These are phyloP conservation scores for Andricus grossulariae DNA, from an alignment of 1,140 invertebrate species.

Conservation along the genomic window DNA sequence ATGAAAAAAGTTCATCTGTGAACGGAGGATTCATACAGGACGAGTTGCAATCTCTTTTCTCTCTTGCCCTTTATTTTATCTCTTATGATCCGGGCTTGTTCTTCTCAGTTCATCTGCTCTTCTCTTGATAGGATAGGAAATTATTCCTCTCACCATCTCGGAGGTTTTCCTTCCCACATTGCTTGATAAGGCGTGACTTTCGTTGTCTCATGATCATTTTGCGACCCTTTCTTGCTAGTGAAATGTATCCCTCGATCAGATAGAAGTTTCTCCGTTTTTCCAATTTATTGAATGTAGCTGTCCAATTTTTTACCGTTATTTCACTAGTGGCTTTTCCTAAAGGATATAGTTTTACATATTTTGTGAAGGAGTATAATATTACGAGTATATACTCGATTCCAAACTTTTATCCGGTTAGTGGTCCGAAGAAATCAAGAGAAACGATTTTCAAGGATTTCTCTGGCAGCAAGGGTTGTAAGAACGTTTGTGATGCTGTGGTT, in stretches of 20 bases:
- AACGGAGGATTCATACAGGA: too few species aligned
- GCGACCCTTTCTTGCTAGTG: not conserved
- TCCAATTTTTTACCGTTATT: not conserved
- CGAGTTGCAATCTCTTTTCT: too few species aligned
- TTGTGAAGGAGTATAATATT: slow-evolving; percentile 61
- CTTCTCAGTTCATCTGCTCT: too few species aligned
- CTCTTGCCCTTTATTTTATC: too few species aligned
- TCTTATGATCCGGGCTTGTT: too few species aligned
- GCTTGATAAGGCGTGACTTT: too few species aligned
- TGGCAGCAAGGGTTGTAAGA: not conserved
- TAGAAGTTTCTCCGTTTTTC: not conserved
- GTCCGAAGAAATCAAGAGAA: slow-evolving; percentile 65
- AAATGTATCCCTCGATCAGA: not conserved
- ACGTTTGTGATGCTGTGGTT: not conserved
- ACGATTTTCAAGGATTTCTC: slow-evolving; percentile 55
- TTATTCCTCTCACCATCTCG: too few species aligned
- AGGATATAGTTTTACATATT: slow-evolving; percentile 45
- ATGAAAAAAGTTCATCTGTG: too few species aligned
- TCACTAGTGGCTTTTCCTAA: not conserved
- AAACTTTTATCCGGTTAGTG: slow-evolving; percentile 58
- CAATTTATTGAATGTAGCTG: not conserved
- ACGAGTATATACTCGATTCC: slow-evolving; percentile 64
- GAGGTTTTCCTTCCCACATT: too few species aligned
- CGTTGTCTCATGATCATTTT: too few species aligned
- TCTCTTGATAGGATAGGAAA: too few species aligned